Evolutionary conservation across 2,888 invertebrate genomes (phyloP), one percentile per base, ranked within the genome.

Genomic region (Macrosiphum euphorbiae): DNA sequence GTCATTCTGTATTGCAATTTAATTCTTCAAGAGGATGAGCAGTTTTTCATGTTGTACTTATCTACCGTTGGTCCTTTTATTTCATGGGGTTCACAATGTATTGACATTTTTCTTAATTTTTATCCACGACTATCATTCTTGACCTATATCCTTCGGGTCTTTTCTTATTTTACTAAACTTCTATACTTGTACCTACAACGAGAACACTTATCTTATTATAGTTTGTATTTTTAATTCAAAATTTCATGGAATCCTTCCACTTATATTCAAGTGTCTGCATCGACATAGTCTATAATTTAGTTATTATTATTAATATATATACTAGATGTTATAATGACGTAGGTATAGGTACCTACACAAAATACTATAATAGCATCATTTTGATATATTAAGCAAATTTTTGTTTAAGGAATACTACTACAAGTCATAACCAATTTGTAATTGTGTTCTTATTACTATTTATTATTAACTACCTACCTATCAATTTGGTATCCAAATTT

Each of bases 81-180:
- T 88, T 55, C 55, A 26, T 16, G 58, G 41, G 55, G 88, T 41
- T 88, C 41, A 55, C 5, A 41, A 41, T 58, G 88, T 88, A 88
- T 88, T 88, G 88, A 88, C 55, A 55, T 88, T 88, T 88, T 88
- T 55, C 41, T 55, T 88, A 88, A 88, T 88, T 88, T 88, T 55
- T 26, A 88, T 88, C 26, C 88, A 26, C 3, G 41, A 55, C 55
- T 55, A 88, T 88, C 55, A 88, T 20, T 58, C 88, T 88, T 88
- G 88, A 88, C 88, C 88, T 55, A 88, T 41, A 88, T 58, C 88
- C 41, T 52, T 41, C 35, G 88, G 88, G 88, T 26, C 41, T 88
- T 88, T 88, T 88, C 88, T 41, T 88, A 88, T 41, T 88, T 88
- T 55, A 35, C 26, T 88, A 26, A 55, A 88, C 41, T 55, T 26